Evolutionary conservation across 2,888 invertebrate species (phyloP), one percentile per base, ranked within the genome.

Genomic region (Microplitis deprimator): DNA sequence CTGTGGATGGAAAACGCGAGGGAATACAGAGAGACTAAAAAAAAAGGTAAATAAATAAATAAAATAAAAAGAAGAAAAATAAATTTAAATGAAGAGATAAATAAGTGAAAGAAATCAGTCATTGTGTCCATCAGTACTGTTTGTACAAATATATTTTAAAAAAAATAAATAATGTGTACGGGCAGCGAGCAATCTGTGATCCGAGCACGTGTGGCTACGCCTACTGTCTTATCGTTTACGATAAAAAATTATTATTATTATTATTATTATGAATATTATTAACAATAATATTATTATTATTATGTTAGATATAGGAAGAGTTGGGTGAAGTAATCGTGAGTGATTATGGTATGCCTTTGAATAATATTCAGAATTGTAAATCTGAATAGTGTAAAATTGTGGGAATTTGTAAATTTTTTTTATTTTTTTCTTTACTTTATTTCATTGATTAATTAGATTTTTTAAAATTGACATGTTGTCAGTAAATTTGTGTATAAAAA

Each of bases 121-220:
- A 89, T 88, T 86, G 89, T 89, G 88, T 88, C 88, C 87, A 87
- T 83, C 88, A 86, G 87, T 50, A 89, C 87, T 88, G 88, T 88
- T 83, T 85, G 88, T 88, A 87, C 85, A 78, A 74, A 80, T 50
- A 50, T 50, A 50, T 50, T 50, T 50, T 13, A 50, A 50, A 13
- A 50, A 13, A 50, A 50, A 78, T 79, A 13, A 50, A 13, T 13
- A 50, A 78, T 79, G 78, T 82, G 86, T 85, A 87, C 89, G 85
- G 50, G 82, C 88, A 89, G 88, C 85, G 85, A 89, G 87, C 88
- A 89, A 89, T 89, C 89, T 89, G 89, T 89, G 89, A 89, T 89
- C 86, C 84, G 88, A 88, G 87, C 88, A 88, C 87, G 86, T 84
- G 88, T 89, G 89, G 89, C 89, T 88, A 89, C 87, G 89, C 89